Evolutionary conservation across 2,888 invertebrate genomes (phyloP).

Genomic region (Pogonocherus hispidulus): DNA sequence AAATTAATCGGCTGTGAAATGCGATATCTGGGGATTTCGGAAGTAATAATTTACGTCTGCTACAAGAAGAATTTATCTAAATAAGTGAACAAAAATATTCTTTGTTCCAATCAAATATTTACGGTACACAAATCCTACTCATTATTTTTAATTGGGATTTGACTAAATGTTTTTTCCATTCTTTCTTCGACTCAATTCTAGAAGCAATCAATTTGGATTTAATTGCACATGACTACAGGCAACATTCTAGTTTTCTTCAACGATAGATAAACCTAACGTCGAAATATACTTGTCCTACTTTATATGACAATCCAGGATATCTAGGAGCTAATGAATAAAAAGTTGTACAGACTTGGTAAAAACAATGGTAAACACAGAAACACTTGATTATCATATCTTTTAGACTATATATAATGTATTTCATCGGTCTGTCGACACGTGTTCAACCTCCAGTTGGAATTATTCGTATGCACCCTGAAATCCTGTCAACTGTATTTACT

Average conservation of each 20-base stretch:
- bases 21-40: constrained; percentile 14
- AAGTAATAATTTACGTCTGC: constrained; percentile 9
- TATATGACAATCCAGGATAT: too few relatives aligned
- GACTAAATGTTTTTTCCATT: not conserved
- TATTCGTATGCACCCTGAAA: not conserved
- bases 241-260: too few relatives aligned
- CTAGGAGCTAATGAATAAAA: too few relatives aligned
- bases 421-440: not conserved
- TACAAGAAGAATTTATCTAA: not conserved
- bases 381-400: too few relatives aligned
- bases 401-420: not conserved
- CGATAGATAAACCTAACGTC: too few relatives aligned
- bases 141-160: constrained; percentile 31
- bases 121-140: constrained; percentile 8
- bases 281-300: too few relatives aligned
- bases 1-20: constrained; percentile 35
- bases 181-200: not conserved
- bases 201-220: too few relatives aligned
- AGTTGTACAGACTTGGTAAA: too few relatives aligned
- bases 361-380: too few relatives aligned
- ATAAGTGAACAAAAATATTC: constrained; percentile 14
- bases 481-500: not conserved
- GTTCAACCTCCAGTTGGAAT: not conserved
- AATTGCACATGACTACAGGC: too few relatives aligned
- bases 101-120: constrained; percentile 19